Conservation (phyloP, 2,888 invertebrate species). For the Ectemnius cavifrons region DNA sequence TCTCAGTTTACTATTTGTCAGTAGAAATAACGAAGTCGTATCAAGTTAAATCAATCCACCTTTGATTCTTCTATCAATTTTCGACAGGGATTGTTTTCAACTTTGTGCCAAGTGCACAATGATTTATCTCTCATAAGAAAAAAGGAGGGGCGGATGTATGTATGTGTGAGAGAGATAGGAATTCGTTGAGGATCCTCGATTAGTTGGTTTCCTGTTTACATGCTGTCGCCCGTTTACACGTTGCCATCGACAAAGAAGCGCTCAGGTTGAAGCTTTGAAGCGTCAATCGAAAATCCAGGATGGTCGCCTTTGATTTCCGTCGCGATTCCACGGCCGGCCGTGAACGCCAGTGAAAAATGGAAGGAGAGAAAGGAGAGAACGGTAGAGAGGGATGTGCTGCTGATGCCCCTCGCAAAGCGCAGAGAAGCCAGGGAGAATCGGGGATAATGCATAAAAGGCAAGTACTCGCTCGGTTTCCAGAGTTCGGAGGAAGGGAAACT, state of each 20-base stretch:
- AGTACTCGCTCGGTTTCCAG: not conserved
- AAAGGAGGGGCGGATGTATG: too few relatives aligned
- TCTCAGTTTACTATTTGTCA: too few relatives aligned
- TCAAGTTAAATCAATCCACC: too few relatives aligned
- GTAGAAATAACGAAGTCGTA: too few relatives aligned
- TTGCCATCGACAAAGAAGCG: not conserved
- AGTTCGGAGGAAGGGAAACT: not conserved
- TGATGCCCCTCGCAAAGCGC: constrained; percentile 34
- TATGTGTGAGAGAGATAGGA: not conserved
- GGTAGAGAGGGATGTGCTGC: constrained; percentile 30
- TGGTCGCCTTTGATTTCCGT: constrained; percentile 7
- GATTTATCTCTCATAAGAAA: too few relatives aligned
- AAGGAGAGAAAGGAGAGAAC: constrained; percentile 29
- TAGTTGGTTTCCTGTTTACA: not conserved
- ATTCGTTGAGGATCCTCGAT: not conserved
- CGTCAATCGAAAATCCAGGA: constrained; percentile 36
- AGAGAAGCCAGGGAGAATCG: not conserved
- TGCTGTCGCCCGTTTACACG: not conserved
- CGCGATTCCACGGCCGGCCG: constrained; percentile 20
- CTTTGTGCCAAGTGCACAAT: too few relatives aligned
- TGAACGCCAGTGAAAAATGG: constrained; percentile 7
- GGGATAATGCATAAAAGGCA: constrained; percentile 21
- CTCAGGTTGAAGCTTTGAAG: constrained; percentile 22
- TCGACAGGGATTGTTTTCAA: too few relatives aligned
- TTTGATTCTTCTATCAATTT: too few relatives aligned